Conservation (phyloP, 2,888 invertebrate genomes). For the Lomographa bimaculata region DNA sequence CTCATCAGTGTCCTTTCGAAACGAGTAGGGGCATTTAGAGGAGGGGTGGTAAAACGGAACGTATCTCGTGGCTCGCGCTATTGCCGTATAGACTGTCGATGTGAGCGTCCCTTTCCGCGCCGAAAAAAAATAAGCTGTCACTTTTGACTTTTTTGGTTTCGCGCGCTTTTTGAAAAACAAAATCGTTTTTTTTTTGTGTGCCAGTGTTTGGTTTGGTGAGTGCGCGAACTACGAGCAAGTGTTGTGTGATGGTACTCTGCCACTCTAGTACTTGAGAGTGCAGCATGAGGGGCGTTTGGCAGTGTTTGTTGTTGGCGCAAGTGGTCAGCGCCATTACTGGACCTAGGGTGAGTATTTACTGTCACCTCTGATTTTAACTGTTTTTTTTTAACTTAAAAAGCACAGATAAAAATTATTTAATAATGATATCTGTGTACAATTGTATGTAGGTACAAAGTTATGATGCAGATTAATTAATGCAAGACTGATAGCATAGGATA, state of each 20-base stretch:
- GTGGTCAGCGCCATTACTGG: constrained; percentile 77
- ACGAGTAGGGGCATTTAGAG: constrained; percentile 69
- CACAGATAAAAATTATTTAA: no score
- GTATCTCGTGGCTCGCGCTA: constrained; percentile 63
- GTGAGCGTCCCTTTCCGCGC: constrained; percentile 59
- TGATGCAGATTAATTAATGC: no score
- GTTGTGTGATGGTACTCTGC: constrained; percentile 79
- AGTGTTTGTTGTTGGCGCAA: constrained; percentile 74
- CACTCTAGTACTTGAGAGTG: constrained; percentile 68
- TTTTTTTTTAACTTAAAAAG: no score
- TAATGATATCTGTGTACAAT: no score
- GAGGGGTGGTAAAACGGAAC: constrained; percentile 79
- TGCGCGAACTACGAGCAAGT: constrained; percentile 50
- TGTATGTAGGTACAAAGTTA: no score
- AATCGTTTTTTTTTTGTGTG: constrained; percentile 41
- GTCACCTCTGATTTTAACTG: no score
- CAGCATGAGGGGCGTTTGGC: constrained; percentile 75
- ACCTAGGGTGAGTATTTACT: constrained; percentile 70
- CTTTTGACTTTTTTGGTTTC: constrained; percentile 40
- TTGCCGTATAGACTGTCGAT: constrained; percentile 59
- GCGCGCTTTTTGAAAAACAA: constrained; percentile 31
- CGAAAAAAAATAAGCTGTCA: constrained; percentile 41
- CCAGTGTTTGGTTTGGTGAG: constrained; percentile 48
- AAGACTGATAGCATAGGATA: no score
- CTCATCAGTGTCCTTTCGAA: constrained; percentile 76